Base-by-base conservation (phyloP, 2,113 vertebrate genomes). In the Oreocharis arfaki region DNA sequence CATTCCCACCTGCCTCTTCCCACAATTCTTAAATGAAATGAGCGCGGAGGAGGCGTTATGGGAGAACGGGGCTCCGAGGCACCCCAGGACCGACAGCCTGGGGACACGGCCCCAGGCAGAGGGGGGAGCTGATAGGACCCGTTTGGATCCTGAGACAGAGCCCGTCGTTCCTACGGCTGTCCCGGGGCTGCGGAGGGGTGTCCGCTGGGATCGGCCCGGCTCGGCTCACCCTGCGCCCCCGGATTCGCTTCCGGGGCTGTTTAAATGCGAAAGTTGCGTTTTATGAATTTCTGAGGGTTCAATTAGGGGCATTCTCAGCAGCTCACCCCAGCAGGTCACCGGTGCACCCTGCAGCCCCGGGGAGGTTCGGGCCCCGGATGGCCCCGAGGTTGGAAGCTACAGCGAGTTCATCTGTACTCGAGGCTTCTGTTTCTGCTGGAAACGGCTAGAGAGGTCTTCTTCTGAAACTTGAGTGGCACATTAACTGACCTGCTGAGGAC, bases 221-320 rank as follows among this genome's bases (percentile, higher is more conserved):
- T 3, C 41, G 11, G 49, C 42, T 42, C 57, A 6, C 3, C 16
- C 41, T 4, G 39, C 19, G 13, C 2, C 30, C 41, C 47, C 8
- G 26, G 7, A 13, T 23, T 50, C 15, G 8, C 27, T 52, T 24
- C 16, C 3, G 16, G 13, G 53, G n/a, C 39, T 19, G 55, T 19
- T 35, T 7, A 21, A 68, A 32, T 2, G 39, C 4, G 0, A 7
- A 23, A 53, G 15, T 0, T 67, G 67, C 9, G 22, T 12, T 80
- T 27, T 26, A 18, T 12, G 16, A 30, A 39, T 41, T 68, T 30
- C 24, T 32, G 30, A 30, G 24, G 46, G 61, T 4, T 49, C 46
- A 2, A 0, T 14, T 33, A 14, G n/a, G 30, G 35, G 26, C 30
- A 8, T 24, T 60, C 9, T 10, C 33, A 11, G 86, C 27, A 37